Evolutionary conservation across 2,888 invertebrate genomes (phyloP), one percentile per base, ranked within the genome.

Genomic region (Carabus problematicus): DNA sequence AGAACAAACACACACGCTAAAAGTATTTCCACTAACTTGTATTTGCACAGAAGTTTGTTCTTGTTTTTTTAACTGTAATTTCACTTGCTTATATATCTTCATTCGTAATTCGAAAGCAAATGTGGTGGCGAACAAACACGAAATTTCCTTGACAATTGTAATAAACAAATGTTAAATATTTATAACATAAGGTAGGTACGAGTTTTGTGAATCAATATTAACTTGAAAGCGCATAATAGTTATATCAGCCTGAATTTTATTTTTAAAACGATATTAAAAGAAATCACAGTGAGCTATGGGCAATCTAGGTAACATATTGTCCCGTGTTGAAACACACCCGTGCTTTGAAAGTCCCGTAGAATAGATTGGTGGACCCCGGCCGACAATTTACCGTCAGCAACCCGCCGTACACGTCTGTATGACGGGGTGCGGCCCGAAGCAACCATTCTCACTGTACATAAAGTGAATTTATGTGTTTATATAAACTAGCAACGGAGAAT

Each of bases 391-490:
- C 2, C 14, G 18, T 16, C 54, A 16, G 9, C 54, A 18, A 14
- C 12, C 54, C 9, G 7, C 14, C 8, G 45, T 11, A 45, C n/a
- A 45, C 3, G 7, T 12, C 1, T 45, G 54, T 16, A 16, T 16
- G 3, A 8, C 29, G 55, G 11, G 16, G 18, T 39, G 39, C 29
- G 39, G 3, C 6, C 43, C 60, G 12, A 19, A 60, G 60, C 52
- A 42, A 42, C 49, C 60, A 16, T 67, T 67, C 49, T 16, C 59
- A 42, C 67, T 67, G 52, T 47, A 12, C 60, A 67, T 67, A 67
- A 67, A 67, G 42, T 52, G 14, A 29, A 67, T 67, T 67, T 67
- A 67, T 67, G 67, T 60, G 59, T 67, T 43, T 64, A 54, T 67
- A 60, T 67, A 60, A 67, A 67, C 41, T 29, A 12, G 59, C 58